A percentile compares a stretch with the other conserved stretches of the same genome.
phyloP scores from a whole-genome alignment of 2,888 invertebrate genomes.

The Nomada hirtipes region DNA sequence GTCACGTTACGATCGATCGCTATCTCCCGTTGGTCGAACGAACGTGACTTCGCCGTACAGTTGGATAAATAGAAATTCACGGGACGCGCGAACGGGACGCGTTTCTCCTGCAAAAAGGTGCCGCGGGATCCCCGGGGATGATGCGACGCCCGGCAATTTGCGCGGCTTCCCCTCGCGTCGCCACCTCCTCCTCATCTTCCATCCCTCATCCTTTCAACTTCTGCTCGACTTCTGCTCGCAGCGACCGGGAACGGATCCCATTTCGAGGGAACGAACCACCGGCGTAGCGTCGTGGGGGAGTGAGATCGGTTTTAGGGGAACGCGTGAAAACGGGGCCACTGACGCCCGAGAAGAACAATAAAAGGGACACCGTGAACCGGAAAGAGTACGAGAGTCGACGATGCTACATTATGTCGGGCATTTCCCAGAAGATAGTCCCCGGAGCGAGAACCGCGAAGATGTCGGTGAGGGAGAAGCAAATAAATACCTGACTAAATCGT shows the following conservation, averaged over 20 bases:
- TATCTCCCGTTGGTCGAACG: neutral
- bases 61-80: conserved; percentile 69
- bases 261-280: conserved; percentile 35
- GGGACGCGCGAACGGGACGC: conserved; percentile 42
- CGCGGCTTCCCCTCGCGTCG: conserved; percentile 47
- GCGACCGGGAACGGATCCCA: conserved; percentile 26
- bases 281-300: neutral
- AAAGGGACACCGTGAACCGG: conserved; percentile 24
- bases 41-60: conserved; percentile 9
- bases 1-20: conserved; percentile 40
- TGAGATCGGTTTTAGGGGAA: conserved; percentile 1
- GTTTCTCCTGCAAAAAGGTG: conserved; percentile 47
- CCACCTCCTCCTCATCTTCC: conserved; percentile 5
- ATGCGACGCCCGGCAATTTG: conserved; percentile 68
- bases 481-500: conserved; percentile 80
- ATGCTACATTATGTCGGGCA: conserved; percentile 71
- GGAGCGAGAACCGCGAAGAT: conserved; percentile 71
- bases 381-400: conserved; percentile 48
- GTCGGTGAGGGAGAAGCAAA: conserved; percentile 71
- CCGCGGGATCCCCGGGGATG: conserved; percentile 59
- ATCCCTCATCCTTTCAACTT: neutral
- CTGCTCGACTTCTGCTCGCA: neutral
- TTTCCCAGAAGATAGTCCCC: conserved; percentile 71
- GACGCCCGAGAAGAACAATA: conserved; percentile 50
- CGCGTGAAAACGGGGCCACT: conserved; percentile 17